Base-by-base conservation (phyloP, 2,797 vertebrate species). In the Liasis olivaceus region DNA sequence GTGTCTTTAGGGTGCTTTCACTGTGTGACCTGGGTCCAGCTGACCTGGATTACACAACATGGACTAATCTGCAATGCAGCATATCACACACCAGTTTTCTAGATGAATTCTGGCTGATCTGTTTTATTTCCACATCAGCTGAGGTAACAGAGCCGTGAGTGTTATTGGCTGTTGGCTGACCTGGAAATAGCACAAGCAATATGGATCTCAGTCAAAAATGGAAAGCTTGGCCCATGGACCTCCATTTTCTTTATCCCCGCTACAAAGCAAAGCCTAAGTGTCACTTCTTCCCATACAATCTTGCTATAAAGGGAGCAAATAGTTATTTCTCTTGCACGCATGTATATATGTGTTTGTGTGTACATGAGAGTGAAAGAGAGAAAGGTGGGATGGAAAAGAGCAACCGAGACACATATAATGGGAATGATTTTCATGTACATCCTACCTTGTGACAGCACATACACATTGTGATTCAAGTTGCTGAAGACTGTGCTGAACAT, bases 81-180 rank as follows among this genome's bases (percentile, higher is more conserved):
- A 24, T 59, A 64, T 93, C 89, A 84, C 31, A 26, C 42, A 31
- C 47, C 72, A 36, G 20, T 84, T 91, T 81, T 84, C 69, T 88
- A 85, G 85, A 66, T 87, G 72, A 91, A 93, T 60, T 93, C 86
- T 91, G 92, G 69, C 89, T 87, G 47, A 88, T 91, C 86, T 91
- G 85, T 88, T 90, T 88, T 58, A 84, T 93, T 93, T 93, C 85
- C 69, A 88, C 89, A 88, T 84, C 89, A 88, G 69, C 89, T 93
- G 85, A 93, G 51, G 89, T 93, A 93, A 93, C 66, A 88, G 85
- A 36, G 47, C 58, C 72, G 3, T 13, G 92, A 93, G 60, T 42
- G 60, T 93, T 88, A 54, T 69, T 84, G 69, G 77, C 91, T 72
- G 87, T 81, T 92, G 87, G 69, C 92, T 93, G 89, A 64, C 92